Evolutionary conservation across 2,797 vertebrate species (phyloP), one percentile per base, ranked within the genome.

Genomic region (Sebastes goodei): DNA sequence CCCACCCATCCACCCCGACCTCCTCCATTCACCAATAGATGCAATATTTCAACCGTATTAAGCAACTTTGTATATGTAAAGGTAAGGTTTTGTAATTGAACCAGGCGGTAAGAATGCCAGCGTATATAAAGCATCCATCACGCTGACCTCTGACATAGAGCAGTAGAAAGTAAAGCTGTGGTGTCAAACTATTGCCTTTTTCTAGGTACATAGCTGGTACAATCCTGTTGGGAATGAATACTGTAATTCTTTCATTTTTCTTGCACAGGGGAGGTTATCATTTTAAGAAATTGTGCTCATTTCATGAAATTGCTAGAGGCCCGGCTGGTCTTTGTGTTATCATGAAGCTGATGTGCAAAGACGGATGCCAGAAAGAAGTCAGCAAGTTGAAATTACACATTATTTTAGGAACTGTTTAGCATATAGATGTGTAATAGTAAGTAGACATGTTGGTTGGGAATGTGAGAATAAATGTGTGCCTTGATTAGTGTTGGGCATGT

Each of bases 231-330:
- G 53, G 42, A 57, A 6, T 33, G 70, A 33, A 62, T 69, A 62
- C 32, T 62, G 25, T 56, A 59, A 69, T 78, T 76, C 6, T 56
- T 27, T 74, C 21, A 60, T 64, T 89, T 79, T 76, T 74, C 20
- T 33, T 70, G 20, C 42, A 63, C 35, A 32, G 32, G 20, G 11
- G 5, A 82, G 71, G 25, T 61, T 52, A 46, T 25, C 35, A 42
- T 72, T 83, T 76, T 33, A 20, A 42, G 14, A 84, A 83, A 80
- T 53, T 75, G 66, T 72, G 42, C 74, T 77, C 27, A 67, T 88
- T 88, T 30, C 80, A n/a, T 57, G 56, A 84, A 85, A 86, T 53
- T 76, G 59, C 66, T 2, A 3, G 32, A 62, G 42, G 57, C 62
- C 33, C 4, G 71, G n/a, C 29, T 42, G 53, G 17, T 61, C 15